Evolutionary conservation across 2,888 invertebrate species (phyloP).

Genomic region (Drosophila parthenogenetica): DNA sequence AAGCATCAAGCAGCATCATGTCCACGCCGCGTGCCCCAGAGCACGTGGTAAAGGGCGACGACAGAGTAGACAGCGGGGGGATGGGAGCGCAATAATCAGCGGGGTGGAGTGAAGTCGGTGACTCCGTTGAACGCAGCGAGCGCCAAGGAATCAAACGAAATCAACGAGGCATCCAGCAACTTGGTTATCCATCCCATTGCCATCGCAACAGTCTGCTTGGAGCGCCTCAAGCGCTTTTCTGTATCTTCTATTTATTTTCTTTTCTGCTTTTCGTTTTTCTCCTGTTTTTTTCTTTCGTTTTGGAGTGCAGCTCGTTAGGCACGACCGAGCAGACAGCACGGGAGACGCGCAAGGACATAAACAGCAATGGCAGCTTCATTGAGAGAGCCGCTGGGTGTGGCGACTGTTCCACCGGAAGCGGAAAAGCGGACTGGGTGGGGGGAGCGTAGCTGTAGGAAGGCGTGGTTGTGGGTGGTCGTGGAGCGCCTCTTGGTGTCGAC

Average conservation of each 20-base stretch:
- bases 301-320: conserved; percentile 78
- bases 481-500: conserved; percentile 46
- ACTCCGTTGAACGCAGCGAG: conserved; percentile 25
- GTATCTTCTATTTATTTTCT: conserved; percentile 37
- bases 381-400: conserved; percentile 30
- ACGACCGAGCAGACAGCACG: conserved; percentile 76
- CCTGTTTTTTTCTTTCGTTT: conserved; percentile 28
- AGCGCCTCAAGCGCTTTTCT: conserved; percentile 59
- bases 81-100: conserved; percentile 20
- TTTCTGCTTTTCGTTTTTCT: conserved; percentile 10
- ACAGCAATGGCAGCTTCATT: conserved; percentile 63
- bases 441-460: background rate
- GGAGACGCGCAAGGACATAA: conserved; percentile 71
- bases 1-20: conserved; percentile 25
- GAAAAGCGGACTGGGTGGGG: background rate
- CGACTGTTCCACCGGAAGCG: conserved; percentile 8
- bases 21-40: conserved; percentile 16
- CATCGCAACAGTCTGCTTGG: conserved; percentile 35
- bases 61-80: background rate
- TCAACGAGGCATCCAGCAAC: conserved; percentile 73
- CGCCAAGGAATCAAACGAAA: conserved; percentile 68
- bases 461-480: too few species aligned
- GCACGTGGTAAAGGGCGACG: background rate
- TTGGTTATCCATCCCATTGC: conserved; percentile 71
- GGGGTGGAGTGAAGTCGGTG: background rate